These are phyloP conservation scores for Melanostoma mellinum DNA, from an alignment of 2,888 invertebrate species.

Conservation along the genomic window DNA sequence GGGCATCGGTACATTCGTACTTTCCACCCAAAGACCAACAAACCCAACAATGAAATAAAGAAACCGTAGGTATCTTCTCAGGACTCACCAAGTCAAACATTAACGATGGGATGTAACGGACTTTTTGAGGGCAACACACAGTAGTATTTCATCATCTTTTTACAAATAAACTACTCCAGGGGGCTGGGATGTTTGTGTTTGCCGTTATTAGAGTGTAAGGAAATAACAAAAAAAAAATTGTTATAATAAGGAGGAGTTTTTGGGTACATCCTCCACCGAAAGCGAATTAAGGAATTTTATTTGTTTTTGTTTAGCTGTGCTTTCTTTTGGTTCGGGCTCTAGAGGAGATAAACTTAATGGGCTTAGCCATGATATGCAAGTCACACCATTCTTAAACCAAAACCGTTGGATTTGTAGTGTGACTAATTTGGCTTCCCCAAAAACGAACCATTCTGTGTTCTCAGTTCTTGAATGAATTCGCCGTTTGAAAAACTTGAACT, in stretches of 20 bases:
- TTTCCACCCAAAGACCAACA: conserved; percentile 6
- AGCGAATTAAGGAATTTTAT: conserved; percentile 63
- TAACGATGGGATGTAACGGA: conserved; percentile 58
- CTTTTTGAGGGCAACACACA: conserved; percentile 60
- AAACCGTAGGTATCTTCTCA: conserved; percentile 8
- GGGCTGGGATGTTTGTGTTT: conserved; percentile 51
- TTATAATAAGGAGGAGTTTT: neutral
- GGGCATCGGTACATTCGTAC: neutral
- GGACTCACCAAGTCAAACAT: conserved; percentile 49
- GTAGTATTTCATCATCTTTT: conserved; percentile 65
- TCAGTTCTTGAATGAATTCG: too few relatives aligned
- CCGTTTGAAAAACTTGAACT: too few relatives aligned
- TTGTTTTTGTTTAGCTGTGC: conserved; percentile 10
- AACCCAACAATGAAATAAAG: conserved; percentile 4
- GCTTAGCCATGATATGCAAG: conserved; percentile 16
- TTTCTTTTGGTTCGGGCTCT: conserved; percentile 31
- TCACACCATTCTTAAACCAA: too few relatives aligned
- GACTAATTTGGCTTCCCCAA: too few relatives aligned
- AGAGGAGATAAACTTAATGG: conserved; percentile 55
- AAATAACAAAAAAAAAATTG: conserved; percentile 9
- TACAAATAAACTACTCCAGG: conserved; percentile 52
- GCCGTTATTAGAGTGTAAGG: conserved; percentile 21
- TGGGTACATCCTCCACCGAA: conserved; percentile 27
- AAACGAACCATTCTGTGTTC: too few relatives aligned
- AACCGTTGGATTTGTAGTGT: too few relatives aligned